Evolutionary conservation across 2,797 vertebrate species (phyloP).

Genomic region (Allenopithecus nigroviridis): DNA sequence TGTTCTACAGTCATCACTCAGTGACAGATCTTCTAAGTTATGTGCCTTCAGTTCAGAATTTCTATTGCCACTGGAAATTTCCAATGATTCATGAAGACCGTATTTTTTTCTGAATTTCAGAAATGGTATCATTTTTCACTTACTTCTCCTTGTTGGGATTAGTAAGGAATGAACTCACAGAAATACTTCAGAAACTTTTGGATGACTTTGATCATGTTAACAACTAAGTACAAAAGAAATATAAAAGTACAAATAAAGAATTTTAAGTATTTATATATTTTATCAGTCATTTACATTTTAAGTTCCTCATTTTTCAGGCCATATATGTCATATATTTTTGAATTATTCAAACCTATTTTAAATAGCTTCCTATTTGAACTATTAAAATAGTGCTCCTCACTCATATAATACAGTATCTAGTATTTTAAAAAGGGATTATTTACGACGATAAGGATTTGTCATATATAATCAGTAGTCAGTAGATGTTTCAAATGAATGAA

Average conservation of each 20-base stretch:
- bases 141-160: neutral
- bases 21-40: neutral
- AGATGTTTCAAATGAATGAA: neutral
- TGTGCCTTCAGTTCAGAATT: neutral
- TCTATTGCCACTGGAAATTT: slow-evolving; percentile 13
- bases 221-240: neutral
- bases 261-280: neutral
- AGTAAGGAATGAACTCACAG: neutral
- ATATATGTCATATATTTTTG: neutral
- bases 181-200: neutral
- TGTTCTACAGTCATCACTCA: neutral
- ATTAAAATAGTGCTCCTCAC: neutral
- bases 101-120: slow-evolving; percentile 29
- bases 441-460: neutral
- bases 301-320: neutral
- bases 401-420: neutral
- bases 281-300: neutral
- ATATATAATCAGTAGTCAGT: neutral
- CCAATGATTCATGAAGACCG: neutral
- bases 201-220: slow-evolving; percentile 6
- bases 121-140: slow-evolving; percentile 24
- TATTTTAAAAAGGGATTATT: neutral
- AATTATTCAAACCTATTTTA: neutral
- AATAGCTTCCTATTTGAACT: neutral
- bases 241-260: neutral